Conservation (phyloP, 2,113 vertebrate species). For the Arenaria interpres region DNA sequence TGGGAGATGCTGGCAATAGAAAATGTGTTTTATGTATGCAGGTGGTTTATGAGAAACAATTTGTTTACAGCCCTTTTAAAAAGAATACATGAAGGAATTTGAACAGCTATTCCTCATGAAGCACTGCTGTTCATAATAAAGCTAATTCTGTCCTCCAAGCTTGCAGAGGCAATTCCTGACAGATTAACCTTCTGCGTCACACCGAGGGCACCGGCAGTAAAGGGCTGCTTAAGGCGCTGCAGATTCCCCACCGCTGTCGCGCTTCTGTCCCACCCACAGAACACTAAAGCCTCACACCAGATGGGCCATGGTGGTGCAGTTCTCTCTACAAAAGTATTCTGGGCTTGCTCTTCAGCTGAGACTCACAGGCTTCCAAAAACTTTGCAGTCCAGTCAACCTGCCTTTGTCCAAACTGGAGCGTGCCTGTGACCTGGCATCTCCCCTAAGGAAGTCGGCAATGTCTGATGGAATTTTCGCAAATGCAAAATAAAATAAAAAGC, state of each 20-base stretch:
- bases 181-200: neutral
- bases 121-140: neutral
- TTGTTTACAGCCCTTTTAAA: conserved; percentile 4
- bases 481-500: neutral
- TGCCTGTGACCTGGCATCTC: neutral
- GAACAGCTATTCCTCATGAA: neutral
- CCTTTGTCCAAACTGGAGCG: too few relatives aligned
- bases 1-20: neutral
- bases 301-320: neutral
- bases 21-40: neutral
- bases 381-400: neutral
- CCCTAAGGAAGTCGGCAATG: neutral
- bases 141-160: neutral
- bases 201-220: neutral
- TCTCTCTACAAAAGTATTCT: neutral
- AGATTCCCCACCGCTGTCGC: accelerated
- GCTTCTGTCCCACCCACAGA: neutral
- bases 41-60: conserved; percentile 32
- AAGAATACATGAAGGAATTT: neutral
- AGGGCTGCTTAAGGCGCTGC: neutral
- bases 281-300: neutral
- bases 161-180: neutral
- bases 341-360: neutral
- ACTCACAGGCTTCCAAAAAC: neutral
- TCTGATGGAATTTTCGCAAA: neutral